phyloP scores from a whole-genome alignment of 2,888 invertebrate genomes.

The Hyles lineata region DNA sequence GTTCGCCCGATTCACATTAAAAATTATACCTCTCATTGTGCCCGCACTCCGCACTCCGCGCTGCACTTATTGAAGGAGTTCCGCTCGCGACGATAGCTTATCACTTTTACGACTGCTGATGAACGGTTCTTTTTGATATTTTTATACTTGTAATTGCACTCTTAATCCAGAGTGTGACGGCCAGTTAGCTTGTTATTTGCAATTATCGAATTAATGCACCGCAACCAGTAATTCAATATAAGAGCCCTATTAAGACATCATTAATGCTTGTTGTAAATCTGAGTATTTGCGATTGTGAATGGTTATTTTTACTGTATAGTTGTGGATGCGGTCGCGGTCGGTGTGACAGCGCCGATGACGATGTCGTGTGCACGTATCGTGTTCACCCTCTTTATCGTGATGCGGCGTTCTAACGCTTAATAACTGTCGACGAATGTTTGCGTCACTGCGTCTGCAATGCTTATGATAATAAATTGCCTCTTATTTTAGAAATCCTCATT shows the following conservation, averaged over 20 bases:
- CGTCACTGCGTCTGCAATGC: constrained; percentile 76
- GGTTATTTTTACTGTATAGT: constrained; percentile 63
- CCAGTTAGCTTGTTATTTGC: constrained; percentile 37
- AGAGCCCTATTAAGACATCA: constrained; percentile 7
- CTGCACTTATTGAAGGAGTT: constrained; percentile 42
- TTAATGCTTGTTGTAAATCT: constrained; percentile 6
- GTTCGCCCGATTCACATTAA: constrained; percentile 46
- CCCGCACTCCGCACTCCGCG: constrained; percentile 30
- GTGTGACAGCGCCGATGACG: constrained; percentile 50
- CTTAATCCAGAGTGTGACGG: constrained; percentile 40
- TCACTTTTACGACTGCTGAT: constrained; percentile 50
- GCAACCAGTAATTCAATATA: neutral
- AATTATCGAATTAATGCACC: constrained; percentile 42
- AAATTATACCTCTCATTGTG: constrained; percentile 44
- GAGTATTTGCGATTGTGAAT: neutral
- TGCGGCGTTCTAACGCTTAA: constrained; percentile 78
- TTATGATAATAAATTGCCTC: constrained; percentile 79
- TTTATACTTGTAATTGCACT: constrained; percentile 44
- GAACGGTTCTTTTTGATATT: constrained; percentile 43
- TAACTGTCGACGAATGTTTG: constrained; percentile 82
- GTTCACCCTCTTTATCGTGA: constrained; percentile 64
- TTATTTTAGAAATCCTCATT: constrained; percentile 82
- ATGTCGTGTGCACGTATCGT: constrained; percentile 55
- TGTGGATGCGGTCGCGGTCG: constrained; percentile 50
- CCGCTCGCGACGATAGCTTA: constrained; percentile 50